phyloP scores from a whole-genome alignment of 2,797 vertebrate species.

The Bovichtus variegatus region DNA sequence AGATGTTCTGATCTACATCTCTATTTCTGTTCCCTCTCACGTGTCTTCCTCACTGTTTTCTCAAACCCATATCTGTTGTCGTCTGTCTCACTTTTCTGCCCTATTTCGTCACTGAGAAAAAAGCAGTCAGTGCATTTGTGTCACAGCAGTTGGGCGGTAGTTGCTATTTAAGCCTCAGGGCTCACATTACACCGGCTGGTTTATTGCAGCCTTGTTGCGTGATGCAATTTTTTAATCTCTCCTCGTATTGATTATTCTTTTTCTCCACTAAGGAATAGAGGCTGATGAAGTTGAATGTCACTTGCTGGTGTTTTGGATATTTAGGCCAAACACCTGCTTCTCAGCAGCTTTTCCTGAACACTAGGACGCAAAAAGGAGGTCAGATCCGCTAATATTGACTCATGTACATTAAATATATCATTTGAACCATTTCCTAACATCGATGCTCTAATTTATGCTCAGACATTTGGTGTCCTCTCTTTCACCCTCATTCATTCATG shows the following conservation, averaged over 20 bases:
- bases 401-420: constrained; percentile 26
- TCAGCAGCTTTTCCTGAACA: constrained; percentile 10
- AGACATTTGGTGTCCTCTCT: constrained; percentile 57
- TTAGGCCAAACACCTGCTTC: constrained; percentile 32
- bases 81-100: constrained; percentile 22
- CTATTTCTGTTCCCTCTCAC: constrained; percentile 1
- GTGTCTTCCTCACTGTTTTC: neutral
- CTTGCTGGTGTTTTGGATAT: constrained; percentile 31
- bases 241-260: constrained; percentile 54
- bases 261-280: constrained; percentile 24
- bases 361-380: constrained; percentile 42
- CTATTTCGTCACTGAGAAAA: constrained; percentile 31
- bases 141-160: constrained; percentile 55
- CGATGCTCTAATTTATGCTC: constrained; percentile 22
- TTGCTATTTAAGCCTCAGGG: constrained; percentile 63
- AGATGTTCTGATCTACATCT: constrained; percentile 11
- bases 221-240: constrained; percentile 45
- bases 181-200: constrained; percentile 47
- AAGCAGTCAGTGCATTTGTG: constrained; percentile 51
- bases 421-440: constrained; percentile 23
- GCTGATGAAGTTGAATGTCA: constrained; percentile 40
- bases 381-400: constrained; percentile 43
- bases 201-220: constrained; percentile 53
- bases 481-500: constrained; percentile 59
- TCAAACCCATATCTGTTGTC: neutral